Base-by-base conservation (phyloP, 2,888 invertebrate genomes). In the Protonemura montana region DNA sequence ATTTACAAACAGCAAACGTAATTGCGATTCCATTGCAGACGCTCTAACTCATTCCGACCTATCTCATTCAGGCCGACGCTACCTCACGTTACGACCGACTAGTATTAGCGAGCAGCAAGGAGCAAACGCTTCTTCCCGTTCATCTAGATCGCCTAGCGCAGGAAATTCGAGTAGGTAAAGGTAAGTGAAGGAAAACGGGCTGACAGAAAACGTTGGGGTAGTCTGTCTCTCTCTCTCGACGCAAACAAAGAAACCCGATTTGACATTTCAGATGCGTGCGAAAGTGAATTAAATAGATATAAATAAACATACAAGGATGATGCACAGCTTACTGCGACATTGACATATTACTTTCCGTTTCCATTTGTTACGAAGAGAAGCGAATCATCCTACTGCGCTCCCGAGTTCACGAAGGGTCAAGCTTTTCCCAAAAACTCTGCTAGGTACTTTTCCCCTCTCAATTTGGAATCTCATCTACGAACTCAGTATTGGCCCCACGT, bases 401-500 rank as follows among this genome's bases (percentile, higher is more conserved):
- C 35, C 5, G 10, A 10, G 1, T 59, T 7, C 59, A 59, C 59
- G 59, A 13, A 7, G 59, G 59, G 59, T 59, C 59, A 59, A 59
- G 59, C 81, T 16, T 29, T 81, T 81, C 81, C 59, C 2, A 59
- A 59, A 59, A 80, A 3, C 21, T 21, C 21, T 59, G 21, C n/a
- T n/a, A n/a, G n/a, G n/a, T 10, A 59, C 28, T 81, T 81, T 30
- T 81, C 81, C 29, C 28, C 6, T 81, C 81, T 21, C 30, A 30
- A 81, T 81, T 81, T 81, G 28, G 6, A 81, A 81, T 81, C 81
- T 30, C 30, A 59, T 59, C 59, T 59, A 59, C 16, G 59, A 59
- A 81, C 21, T 81, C 30, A 29, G 81, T 81, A 81, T 81, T 81
- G 81, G 81, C 13, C 81, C 30, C 81, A 81, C 81, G 30, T 30